These are phyloP conservation scores for Epizoanthus ramosus DNA, from an alignment of 92 coral and sea anemone genomes.

Conservation along the genomic window DNA sequence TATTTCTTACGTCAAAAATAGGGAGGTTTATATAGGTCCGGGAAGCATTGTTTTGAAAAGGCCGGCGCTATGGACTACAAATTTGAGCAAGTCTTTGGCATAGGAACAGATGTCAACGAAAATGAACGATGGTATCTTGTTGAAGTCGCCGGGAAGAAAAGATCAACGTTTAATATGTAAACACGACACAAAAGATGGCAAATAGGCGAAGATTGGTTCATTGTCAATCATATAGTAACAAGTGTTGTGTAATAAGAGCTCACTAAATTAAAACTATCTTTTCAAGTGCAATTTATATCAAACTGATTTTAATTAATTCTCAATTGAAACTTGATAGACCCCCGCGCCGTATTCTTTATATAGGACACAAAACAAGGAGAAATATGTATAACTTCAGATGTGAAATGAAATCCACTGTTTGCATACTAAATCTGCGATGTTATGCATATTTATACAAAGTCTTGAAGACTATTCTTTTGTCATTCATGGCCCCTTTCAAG, in stretches of 20 bases:
- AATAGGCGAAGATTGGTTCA: constrained; percentile 67
- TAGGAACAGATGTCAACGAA: constrained; percentile 29
- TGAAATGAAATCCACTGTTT: not conserved
- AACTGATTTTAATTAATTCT: constrained; percentile 43
- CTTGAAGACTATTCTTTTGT: not conserved
- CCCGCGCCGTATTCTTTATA: constrained; percentile 1
- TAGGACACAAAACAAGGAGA: not conserved
- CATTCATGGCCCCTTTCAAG: not conserved
- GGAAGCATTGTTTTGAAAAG: not conserved
- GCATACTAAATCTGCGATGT: constrained; percentile 15
- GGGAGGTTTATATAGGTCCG: not conserved
- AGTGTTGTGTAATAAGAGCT: constrained; percentile 27
- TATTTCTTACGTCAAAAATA: not conserved
- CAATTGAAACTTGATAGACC: constrained; percentile 25
- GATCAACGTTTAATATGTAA: constrained; percentile 56
- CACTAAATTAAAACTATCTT: constrained; percentile 48
- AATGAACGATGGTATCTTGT: constrained; percentile 6
- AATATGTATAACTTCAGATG: not conserved
- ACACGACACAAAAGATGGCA: constrained; percentile 69
- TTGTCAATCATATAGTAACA: constrained; percentile 55
- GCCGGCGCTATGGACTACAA: not conserved
- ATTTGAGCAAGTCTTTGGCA: not conserved
- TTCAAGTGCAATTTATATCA: constrained; percentile 47
- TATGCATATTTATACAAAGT: not conserved
- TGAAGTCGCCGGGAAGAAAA: constrained; percentile 42